Evolutionary conservation across 1,140 invertebrate species (phyloP).

Genomic region (Magallana ariakensis): DNA sequence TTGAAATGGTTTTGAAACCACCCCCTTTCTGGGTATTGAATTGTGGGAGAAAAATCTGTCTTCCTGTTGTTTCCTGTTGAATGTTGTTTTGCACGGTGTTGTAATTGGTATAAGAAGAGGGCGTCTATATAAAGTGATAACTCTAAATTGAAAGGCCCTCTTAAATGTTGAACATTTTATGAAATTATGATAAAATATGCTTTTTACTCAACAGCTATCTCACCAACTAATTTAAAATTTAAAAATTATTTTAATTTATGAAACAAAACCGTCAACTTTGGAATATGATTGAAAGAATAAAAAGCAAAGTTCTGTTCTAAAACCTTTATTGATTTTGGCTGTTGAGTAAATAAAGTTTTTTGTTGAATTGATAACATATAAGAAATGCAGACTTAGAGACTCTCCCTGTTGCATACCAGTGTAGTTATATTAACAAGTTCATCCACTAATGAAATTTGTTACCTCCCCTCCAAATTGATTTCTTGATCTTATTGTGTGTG

Average conservation of each 20-base stretch:
- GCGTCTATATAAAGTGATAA: not conserved
- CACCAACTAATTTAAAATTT: no score
- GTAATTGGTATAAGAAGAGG: constrained; percentile 19
- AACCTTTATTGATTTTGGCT: not conserved
- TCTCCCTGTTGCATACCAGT: not conserved
- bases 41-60: not conserved
- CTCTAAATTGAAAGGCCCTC: not conserved
- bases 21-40: not conserved
- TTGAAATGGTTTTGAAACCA: not conserved
- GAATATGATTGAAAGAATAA: no score
- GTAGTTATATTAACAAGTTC: constrained; percentile 9
- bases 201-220: not conserved
- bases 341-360: not conserved
- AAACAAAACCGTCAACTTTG: no score
- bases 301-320: no score
- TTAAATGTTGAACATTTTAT: not conserved
- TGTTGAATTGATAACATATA: no score
- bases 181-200: not conserved
- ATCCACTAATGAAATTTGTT: constrained; percentile 16
- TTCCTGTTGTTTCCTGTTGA: constrained; percentile 8
- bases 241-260: no score
- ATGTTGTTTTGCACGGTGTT: constrained; percentile 36
- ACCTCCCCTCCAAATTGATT: not conserved
- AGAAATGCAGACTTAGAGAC: no score
- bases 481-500: not conserved